Percentiles rank a stretch among this genome's conserved stretches.
Conservation (phyloP, 2,888 invertebrate species). For the Apotomis betuletana region DNA sequence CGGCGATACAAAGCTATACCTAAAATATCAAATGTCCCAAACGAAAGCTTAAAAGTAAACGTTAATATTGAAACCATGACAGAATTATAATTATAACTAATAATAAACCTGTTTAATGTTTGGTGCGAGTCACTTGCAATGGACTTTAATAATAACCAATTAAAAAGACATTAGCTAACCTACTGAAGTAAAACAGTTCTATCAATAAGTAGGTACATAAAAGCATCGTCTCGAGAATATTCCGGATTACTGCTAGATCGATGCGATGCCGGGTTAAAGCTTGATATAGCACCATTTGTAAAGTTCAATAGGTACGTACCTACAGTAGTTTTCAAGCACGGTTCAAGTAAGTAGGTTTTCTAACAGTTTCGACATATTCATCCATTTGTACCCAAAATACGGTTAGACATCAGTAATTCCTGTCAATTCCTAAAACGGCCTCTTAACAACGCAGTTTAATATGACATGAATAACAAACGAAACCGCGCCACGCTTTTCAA, state of each 20-base stretch:
- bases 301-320: background rate
- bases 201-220: background rate
- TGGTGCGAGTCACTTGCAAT: no score
- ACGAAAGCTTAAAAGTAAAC: no score
- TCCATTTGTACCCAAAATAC: constrained; percentile 5
- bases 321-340: no score
- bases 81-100: no score
- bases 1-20: no score
- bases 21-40: no score
- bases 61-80: no score
- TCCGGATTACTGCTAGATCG: background rate
- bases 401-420: constrained; percentile 59
- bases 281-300: background rate
- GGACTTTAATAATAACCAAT: no score
- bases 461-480: constrained; percentile 74
- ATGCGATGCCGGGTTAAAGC: background rate
- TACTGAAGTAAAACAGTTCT: background rate
- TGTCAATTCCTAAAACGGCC: constrained; percentile 69
- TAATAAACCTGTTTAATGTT: no score
- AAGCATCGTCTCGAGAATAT: background rate
- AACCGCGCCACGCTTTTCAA: constrained; percentile 46
- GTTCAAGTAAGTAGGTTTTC: background rate
- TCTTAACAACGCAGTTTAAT: constrained; percentile 70
- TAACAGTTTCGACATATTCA: background rate
- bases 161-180: background rate